Evolutionary conservation across 2,113 vertebrate species (phyloP), one percentile per base, ranked within the genome.

Genomic region (Panthera leo): DNA sequence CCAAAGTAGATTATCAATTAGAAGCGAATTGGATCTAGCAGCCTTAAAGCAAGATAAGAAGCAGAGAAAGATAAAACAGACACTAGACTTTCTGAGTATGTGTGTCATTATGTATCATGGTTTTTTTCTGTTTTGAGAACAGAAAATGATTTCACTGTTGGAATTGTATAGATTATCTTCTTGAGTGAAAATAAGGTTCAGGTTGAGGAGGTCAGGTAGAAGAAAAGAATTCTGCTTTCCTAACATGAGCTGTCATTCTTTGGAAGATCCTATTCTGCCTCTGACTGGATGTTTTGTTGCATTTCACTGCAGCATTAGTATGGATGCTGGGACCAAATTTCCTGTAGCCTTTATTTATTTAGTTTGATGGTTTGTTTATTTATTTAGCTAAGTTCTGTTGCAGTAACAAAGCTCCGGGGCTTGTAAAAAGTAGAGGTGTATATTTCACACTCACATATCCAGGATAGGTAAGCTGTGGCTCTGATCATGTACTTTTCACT

Each of bases 141-240:
- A 95, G 80, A 89, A 95, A 89, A 79, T 94, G 16, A 80, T 95
- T 86, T 88, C 45, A 14, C 48, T 84, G 19, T 95, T 98, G 86
- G 25, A 83, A 89, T 92, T 93, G 21, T 89, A 91, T 94, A 61
- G 92, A 80, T 97, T 97, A 97, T 92, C 79, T 91, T 95, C n/a
- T 83, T 89, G 73, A 80, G 63, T 91, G 78, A 89, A 58, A 96
- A 76, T 61, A 87, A 85, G 65, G 27, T 51, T 91, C n/a, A 48
- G 53, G 67, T 76, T 95, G 89, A 89, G 73, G n/a, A 86, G 61
- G n/a, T 96, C 63, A 94, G 63, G 2, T 88, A 53, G 58, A 92
- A 31, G 65, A 90, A 94, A 94, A 92, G 39, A 85, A 85, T 83
- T 95, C 97, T 96, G 48, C 58, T 93, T 92, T 96, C 75, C 90